Evolutionary conservation across 2,113 vertebrate genomes (phyloP).

Genomic region (Octodon degus): DNA sequence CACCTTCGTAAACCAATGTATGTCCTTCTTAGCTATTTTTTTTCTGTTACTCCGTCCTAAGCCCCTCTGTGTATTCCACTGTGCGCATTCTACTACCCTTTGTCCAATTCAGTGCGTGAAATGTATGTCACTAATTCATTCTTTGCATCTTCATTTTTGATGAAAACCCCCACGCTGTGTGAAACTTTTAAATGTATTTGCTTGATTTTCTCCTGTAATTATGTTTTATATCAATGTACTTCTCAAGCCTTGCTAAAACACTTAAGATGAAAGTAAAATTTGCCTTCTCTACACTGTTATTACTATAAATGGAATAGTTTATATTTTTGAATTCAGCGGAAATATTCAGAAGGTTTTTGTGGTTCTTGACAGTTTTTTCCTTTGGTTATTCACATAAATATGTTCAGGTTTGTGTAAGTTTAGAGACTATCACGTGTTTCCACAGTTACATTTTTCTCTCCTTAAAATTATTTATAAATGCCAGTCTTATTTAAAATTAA

Average conservation of each 20-base stretch:
- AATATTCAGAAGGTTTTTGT: neutral
- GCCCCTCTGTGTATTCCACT: neutral
- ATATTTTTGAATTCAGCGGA: neutral
- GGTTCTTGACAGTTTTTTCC: neutral
- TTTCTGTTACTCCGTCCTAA: neutral
- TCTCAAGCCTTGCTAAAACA: neutral
- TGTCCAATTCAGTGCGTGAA: neutral
- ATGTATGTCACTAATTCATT: neutral
- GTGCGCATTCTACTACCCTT: neutral
- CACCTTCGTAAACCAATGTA: neutral
- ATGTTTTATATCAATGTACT: neutral
- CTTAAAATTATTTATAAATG: neutral
- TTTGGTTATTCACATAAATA: neutral
- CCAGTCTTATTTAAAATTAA: neutral
- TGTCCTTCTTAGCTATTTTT: neutral
- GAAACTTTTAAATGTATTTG: neutral
- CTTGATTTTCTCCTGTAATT: neutral
- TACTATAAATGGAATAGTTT: neutral
- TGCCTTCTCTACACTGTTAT: neutral
- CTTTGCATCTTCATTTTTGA: conserved; percentile 4
- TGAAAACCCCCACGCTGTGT: neutral
- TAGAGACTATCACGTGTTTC: neutral
- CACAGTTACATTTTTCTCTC: neutral
- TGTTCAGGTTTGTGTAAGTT: conserved; percentile 5
- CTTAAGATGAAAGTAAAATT: neutral